phyloP scores from a whole-genome alignment of 2,888 invertebrate species.

The Cantharis nigra region DNA sequence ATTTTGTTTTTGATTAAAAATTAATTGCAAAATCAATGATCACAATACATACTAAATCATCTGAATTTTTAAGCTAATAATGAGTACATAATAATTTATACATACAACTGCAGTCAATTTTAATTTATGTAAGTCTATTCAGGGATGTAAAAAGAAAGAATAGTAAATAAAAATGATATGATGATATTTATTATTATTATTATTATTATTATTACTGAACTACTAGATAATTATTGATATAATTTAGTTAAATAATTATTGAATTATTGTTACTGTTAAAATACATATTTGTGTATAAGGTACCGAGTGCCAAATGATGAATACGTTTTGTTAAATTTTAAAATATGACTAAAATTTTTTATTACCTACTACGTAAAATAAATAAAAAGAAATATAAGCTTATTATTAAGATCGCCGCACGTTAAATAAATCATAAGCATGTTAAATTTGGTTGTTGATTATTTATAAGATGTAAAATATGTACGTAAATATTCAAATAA shows the following conservation, averaged over 20 bases:
- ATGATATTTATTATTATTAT: background rate
- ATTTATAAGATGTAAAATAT: constrained; percentile 33
- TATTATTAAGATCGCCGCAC: constrained; percentile 19
- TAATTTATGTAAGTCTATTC: constrained; percentile 13
- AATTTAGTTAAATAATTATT: constrained; percentile 3
- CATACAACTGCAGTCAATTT: constrained; percentile 1
- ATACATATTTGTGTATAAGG: constrained; percentile 24
- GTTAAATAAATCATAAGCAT: constrained; percentile 18
- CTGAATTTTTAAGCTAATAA: background rate
- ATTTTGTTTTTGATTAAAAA: background rate
- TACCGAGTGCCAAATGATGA: constrained; percentile 29
- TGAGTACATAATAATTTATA: background rate
- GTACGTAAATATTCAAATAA: constrained; percentile 27
- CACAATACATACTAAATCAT: background rate
- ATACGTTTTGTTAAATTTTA: constrained; percentile 20
- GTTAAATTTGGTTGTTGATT: constrained; percentile 34
- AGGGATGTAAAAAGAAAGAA: constrained; percentile 21
- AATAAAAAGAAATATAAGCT: constrained; percentile 11
- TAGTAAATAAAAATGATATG: background rate
- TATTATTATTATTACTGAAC: background rate
- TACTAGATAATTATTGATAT: background rate
- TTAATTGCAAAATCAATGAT: background rate
- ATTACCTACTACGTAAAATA: constrained; percentile 13
- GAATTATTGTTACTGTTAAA: constrained; percentile 27
- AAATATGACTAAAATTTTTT: background rate